Conservation (phyloP, 92 coral and sea anemone species). For the Muricea muricata region DNA sequence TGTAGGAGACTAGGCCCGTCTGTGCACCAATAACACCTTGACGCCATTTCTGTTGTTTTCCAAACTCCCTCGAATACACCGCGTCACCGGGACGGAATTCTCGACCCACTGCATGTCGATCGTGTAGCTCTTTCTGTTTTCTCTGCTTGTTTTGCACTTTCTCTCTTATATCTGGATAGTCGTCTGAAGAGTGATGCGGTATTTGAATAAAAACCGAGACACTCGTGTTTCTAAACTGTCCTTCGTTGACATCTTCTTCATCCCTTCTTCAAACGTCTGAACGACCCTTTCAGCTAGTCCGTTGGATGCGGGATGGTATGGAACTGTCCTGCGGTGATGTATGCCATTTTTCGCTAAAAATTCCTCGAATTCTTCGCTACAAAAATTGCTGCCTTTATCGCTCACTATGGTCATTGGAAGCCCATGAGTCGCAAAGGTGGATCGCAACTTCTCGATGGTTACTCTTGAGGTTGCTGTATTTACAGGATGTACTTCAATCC, state of each 20-base stretch:
- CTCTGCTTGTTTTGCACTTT: conserved; percentile 37
- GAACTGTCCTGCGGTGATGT: conserved; percentile 51
- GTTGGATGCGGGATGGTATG: conserved; percentile 50
- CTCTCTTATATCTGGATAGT: conserved; percentile 34
- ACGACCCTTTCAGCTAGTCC: conserved; percentile 38
- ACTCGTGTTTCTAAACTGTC: conserved; percentile 55
- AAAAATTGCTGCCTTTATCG: conserved; percentile 48
- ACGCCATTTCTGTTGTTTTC: conserved; percentile 50
- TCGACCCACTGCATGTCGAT: conserved; percentile 50
- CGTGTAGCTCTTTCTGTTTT: conserved; percentile 43
- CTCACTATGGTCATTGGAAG: conserved; percentile 39
- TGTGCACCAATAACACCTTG: conserved; percentile 18
- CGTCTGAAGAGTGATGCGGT: conserved; percentile 38
- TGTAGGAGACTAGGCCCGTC: conserved; percentile 62
- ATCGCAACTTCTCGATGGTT: conserved; percentile 29
- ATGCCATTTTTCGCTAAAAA: conserved; percentile 57
- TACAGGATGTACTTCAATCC: conserved; percentile 49
- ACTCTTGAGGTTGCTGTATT: conserved; percentile 34
- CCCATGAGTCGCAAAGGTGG: no score
- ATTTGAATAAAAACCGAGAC: conserved; percentile 56
- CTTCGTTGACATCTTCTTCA: conserved; percentile 61
- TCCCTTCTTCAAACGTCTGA: conserved; percentile 43
- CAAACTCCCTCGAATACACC: conserved; percentile 43
- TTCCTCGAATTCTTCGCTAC: conserved; percentile 48
- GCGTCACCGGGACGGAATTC: conserved; percentile 46